Evolutionary conservation across 2,888 invertebrate genomes (phyloP).

Genomic region (Drosophila longiperda): DNA sequence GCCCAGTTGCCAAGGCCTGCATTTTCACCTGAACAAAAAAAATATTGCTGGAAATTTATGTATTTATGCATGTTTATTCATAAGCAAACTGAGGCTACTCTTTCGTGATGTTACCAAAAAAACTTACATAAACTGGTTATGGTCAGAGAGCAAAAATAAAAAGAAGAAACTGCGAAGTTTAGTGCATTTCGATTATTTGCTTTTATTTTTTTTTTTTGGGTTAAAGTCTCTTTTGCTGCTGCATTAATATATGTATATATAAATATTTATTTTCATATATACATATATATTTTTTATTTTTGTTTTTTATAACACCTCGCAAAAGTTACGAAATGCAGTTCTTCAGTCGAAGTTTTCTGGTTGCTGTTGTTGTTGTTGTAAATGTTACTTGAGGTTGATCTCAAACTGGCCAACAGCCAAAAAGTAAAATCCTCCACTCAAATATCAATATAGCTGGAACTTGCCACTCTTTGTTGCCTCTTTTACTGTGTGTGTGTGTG

Average conservation of each 20-base stretch:
- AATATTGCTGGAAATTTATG: conserved; percentile 40
- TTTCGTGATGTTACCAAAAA: conserved; percentile 35
- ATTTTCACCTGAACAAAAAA: conserved; percentile 34
- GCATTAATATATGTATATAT: neutral
- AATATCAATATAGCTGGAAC: conserved; percentile 76
- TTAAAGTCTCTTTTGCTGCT: conserved; percentile 24
- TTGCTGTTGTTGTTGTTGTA: conserved; percentile 51
- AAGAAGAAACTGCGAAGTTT: conserved; percentile 44
- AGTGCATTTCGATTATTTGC: conserved; percentile 75
- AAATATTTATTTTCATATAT: neutral
- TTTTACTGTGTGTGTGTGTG: conserved; percentile 1
- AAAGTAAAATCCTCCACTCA: conserved; percentile 56
- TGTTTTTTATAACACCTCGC: conserved; percentile 6
- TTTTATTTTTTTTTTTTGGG: conserved; percentile 57
- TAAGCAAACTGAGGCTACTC: conserved; percentile 43
- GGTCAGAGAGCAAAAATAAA: conserved; percentile 16
- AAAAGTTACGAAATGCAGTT: conserved; percentile 62
- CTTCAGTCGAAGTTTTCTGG: conserved; percentile 21
- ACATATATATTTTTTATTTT: conserved; percentile 32
- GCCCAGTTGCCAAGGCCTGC: conserved; percentile 58
- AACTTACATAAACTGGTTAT: conserved; percentile 60
- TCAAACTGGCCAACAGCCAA: conserved; percentile 36
- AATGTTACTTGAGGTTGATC: conserved; percentile 52
- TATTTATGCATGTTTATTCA: conserved; percentile 74
- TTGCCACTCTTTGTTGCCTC: conserved; percentile 13